phyloP scores from a whole-genome alignment of 2,888 invertebrate species.

The Acanthosepion lycidas region DNA sequence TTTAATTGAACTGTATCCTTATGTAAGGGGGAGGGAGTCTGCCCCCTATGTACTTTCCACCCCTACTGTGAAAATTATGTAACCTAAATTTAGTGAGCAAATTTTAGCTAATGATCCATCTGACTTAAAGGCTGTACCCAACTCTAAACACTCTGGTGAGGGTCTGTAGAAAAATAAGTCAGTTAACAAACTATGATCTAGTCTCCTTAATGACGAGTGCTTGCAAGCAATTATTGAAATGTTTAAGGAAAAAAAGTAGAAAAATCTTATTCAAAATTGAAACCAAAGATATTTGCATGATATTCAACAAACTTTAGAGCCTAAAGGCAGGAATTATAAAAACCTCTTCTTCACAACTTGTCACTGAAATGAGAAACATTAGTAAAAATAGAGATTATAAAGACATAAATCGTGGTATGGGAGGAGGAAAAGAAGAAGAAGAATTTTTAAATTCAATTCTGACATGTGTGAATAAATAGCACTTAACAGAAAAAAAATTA shows the following conservation, averaged over 20 bases:
- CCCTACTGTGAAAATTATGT: too few relatives aligned
- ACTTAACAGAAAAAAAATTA: neutral
- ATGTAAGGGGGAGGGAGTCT: too few relatives aligned
- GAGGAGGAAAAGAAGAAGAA: neutral
- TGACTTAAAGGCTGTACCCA: too few relatives aligned
- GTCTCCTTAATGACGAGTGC: too few relatives aligned
- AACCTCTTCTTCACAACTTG: neutral
- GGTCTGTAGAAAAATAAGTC: too few relatives aligned
- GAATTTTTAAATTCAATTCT: neutral
- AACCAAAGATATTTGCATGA: neutral
- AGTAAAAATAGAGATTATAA: neutral
- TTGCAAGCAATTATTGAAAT: neutral
- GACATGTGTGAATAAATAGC: neutral
- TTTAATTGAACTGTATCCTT: too few relatives aligned
- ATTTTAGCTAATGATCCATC: too few relatives aligned
- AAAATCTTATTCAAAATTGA: neutral
- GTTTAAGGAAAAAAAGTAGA: neutral
- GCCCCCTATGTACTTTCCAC: too few relatives aligned
- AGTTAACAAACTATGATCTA: too few relatives aligned
- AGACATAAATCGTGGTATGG: neutral
- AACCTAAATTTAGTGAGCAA: too few relatives aligned
- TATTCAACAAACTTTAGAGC: neutral
- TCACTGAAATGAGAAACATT: neutral
- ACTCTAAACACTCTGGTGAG: too few relatives aligned
- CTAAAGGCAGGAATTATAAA: neutral